These are phyloP conservation scores for Moxostoma hubbsi DNA, from an alignment of 2,797 vertebrate species.

Conservation along the genomic window DNA sequence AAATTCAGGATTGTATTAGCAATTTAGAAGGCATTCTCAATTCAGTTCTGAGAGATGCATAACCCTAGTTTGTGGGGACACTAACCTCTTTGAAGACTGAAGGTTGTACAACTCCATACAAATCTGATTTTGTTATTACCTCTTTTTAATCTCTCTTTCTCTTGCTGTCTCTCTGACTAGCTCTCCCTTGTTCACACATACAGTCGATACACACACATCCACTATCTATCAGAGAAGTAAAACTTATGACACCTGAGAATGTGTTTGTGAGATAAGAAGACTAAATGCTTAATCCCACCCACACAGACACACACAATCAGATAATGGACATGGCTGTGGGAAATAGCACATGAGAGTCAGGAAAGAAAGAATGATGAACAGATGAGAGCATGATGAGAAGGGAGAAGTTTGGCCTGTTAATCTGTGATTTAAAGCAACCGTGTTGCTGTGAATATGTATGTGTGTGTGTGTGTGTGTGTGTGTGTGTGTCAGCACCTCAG, in stretches of 20 bases:
- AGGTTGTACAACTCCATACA: background rate
- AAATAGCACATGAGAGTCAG: constrained; percentile 22
- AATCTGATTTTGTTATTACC: background rate
- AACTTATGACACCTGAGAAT: constrained; percentile 60
- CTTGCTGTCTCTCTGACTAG: background rate
- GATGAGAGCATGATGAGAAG: background rate
- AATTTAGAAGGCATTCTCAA: no score
- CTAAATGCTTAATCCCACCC: constrained; percentile 39
- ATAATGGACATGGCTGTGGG: constrained; percentile 23
- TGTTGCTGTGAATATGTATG: constrained; percentile 4
- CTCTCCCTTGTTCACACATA: background rate
- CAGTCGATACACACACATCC: background rate
- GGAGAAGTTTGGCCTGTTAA: constrained; percentile 1
- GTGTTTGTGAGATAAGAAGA: constrained; percentile 50
- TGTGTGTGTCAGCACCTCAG: constrained; percentile 6
- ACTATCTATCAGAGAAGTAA: constrained; percentile 49
- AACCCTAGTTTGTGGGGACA: background rate
- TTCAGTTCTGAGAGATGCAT: no score
- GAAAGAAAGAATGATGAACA: constrained; percentile 22
- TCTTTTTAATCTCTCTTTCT: background rate
- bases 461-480: background rate
- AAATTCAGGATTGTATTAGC: no score
- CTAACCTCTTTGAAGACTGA: background rate
- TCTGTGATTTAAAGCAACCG: background rate
- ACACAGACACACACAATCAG: background rate